Evolutionary conservation across 1,140 invertebrate genomes (phyloP).

Genomic region (Physella acuta): DNA sequence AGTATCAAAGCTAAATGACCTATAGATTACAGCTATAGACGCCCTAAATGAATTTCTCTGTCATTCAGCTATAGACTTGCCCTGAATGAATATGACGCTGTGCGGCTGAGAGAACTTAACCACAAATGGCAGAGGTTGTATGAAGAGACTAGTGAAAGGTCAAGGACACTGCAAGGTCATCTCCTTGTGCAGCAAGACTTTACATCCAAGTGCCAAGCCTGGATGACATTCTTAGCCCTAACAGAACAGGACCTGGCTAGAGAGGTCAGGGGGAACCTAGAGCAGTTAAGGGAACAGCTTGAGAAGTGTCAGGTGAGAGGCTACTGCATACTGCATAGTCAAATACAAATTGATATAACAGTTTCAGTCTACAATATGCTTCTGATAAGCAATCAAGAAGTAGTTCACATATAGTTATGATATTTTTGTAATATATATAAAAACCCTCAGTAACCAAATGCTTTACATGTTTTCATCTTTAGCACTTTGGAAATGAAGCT

Average conservation of each 20-base stretch:
- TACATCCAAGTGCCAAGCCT: conserved; percentile 52
- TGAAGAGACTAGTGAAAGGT: conserved; percentile 42
- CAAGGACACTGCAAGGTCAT: conserved; percentile 41
- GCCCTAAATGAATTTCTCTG: too few relatives aligned
- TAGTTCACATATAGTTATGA: too few relatives aligned
- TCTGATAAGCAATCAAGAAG: too few relatives aligned
- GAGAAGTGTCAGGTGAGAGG: conserved; percentile 49
- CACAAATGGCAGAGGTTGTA: conserved; percentile 47
- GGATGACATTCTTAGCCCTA: conserved; percentile 55
- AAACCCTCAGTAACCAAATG: too few relatives aligned
- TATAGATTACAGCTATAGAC: too few relatives aligned
- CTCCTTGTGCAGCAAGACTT: conserved; percentile 53
- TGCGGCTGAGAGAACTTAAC: conserved; percentile 47
- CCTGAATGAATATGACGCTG: conserved; percentile 40
- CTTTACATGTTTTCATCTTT: too few relatives aligned
- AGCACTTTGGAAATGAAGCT: conserved; percentile 54
- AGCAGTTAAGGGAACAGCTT: conserved; percentile 48
- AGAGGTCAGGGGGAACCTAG: conserved; percentile 48
- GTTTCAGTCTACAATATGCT: too few relatives aligned
- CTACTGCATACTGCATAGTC: neutral
- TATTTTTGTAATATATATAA: too few relatives aligned
- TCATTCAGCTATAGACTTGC: conserved; percentile 51
- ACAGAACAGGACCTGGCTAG: conserved; percentile 47
- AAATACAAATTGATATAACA: too few relatives aligned
- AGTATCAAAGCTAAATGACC: too few relatives aligned